These are phyloP conservation scores for Cryptomyrus ogoouensis DNA, from an alignment of 2,113 vertebrate species.

Conservation along the genomic window DNA sequence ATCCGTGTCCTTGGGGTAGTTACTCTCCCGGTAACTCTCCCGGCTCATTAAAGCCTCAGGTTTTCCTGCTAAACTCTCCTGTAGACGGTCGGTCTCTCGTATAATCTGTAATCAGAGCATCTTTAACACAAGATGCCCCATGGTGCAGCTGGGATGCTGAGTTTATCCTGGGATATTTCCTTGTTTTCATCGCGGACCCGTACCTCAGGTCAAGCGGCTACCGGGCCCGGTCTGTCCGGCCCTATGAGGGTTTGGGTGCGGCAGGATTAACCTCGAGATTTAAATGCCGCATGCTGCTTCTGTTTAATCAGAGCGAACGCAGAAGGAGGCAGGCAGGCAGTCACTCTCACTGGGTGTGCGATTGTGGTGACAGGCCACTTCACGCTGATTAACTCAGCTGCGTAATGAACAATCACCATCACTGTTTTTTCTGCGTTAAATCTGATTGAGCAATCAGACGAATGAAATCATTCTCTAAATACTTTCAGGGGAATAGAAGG, in stretches of 20 bases:
- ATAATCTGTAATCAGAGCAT: neutral
- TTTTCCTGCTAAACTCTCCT: neutral
- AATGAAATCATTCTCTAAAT: neutral
- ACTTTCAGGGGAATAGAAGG: conserved; percentile 1
- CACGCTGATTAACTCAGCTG: conserved; percentile 17
- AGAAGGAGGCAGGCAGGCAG: conserved; percentile 14
- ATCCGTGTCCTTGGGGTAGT: neutral
- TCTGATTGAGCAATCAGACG: conserved; percentile 19
- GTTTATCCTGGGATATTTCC: neutral
- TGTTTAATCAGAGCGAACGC: conserved; percentile 14
- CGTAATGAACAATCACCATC: conserved; percentile 18
- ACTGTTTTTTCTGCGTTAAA: conserved; percentile 5
- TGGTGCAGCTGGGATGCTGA: neutral
- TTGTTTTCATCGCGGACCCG: too few relatives aligned
- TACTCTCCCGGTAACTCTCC: neutral
- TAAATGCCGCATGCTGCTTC: neutral
- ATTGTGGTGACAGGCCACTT: conserved; percentile 20
- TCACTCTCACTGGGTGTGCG: conserved; percentile 8
- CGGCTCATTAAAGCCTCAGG: neutral
- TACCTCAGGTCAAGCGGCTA: too few relatives aligned
- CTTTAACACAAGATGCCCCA: neutral
- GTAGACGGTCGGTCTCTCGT: neutral
- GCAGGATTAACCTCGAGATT: neutral
- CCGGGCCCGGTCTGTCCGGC: neutral
- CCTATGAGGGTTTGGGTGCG: neutral